phyloP scores from a whole-genome alignment of 2,888 invertebrate genomes.

The Hemaris fuciformis region DNA sequence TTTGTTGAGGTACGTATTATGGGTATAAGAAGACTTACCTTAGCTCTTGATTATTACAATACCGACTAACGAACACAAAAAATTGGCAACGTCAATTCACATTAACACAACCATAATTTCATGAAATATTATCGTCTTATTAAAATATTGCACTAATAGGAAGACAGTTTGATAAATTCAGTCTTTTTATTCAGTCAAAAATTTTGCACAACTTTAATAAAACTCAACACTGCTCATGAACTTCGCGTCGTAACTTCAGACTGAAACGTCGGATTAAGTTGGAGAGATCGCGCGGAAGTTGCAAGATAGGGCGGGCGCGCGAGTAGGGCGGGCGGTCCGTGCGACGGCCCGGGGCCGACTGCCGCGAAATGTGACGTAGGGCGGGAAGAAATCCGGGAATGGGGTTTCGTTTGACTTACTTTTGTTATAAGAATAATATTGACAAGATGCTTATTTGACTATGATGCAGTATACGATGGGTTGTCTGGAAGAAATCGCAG shows the following conservation, averaged over 20 bases:
- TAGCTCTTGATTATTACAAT: neutral
- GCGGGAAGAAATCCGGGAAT: neutral
- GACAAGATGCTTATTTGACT: too few relatives aligned
- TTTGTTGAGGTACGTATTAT: too few relatives aligned
- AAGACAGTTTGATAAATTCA: neutral
- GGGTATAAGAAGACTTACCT: too few relatives aligned
- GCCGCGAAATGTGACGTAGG: conserved; percentile 20
- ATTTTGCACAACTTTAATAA: neutral
- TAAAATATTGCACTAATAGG: neutral
- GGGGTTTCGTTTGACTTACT: neutral
- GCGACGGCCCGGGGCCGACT: conserved; percentile 39
- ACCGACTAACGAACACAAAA: neutral
- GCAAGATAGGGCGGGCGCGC: conserved; percentile 22
- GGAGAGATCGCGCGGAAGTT: neutral
- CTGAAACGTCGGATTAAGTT: too few relatives aligned
- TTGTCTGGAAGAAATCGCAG: too few relatives aligned
- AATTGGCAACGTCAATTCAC: neutral
- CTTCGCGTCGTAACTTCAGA: too few relatives aligned
- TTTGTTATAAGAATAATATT: too few relatives aligned
- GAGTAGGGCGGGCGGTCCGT: conserved; percentile 33
- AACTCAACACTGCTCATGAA: too few relatives aligned
- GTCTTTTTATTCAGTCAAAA: neutral
- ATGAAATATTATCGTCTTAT: neutral
- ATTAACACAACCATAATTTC: neutral
- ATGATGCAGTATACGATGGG: too few relatives aligned